phyloP scores from a whole-genome alignment of 1,140 invertebrate genomes.

The Scaptodrosophila lebanonensis region DNA sequence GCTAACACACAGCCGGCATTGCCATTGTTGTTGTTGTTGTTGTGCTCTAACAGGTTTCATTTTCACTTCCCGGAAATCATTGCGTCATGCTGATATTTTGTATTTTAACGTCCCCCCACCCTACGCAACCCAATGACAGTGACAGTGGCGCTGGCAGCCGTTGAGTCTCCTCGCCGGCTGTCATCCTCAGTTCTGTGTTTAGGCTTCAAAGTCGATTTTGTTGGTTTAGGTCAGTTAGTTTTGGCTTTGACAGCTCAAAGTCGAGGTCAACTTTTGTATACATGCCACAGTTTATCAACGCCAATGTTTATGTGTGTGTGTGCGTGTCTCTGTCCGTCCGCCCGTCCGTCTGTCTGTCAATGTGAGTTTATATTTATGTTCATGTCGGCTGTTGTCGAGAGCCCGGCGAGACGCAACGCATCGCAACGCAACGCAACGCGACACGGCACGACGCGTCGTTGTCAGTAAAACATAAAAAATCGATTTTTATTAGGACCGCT shows the following conservation, averaged over 20 bases:
- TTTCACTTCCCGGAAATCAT: constrained; percentile 75
- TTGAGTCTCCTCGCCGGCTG: constrained; percentile 27
- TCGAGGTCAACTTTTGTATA: constrained; percentile 76
- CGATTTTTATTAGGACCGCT: constrained; percentile 68
- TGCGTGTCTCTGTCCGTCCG: constrained; percentile 11
- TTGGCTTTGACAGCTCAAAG: constrained; percentile 76
- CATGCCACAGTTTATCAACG: constrained; percentile 61
- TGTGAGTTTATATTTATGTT: constrained; percentile 31
- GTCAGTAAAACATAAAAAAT: constrained; percentile 68
- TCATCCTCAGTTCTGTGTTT: constrained; percentile 66
- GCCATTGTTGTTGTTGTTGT: neutral
- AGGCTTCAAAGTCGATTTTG: constrained; percentile 67
- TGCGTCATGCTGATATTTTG: constrained; percentile 77
- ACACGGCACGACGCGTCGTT: constrained; percentile 52
- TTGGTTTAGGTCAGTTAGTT: constrained; percentile 76
- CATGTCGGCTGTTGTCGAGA: constrained; percentile 54
- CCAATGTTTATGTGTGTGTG: constrained; percentile 24
- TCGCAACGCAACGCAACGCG: too few species aligned
- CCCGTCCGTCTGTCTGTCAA: constrained; percentile 2
- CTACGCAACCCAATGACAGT: neutral
- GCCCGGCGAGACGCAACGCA: too few species aligned
- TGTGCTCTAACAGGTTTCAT: constrained; percentile 68
- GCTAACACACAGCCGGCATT: constrained; percentile 40
- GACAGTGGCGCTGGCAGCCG: too few species aligned
- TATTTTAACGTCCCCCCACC: constrained; percentile 59